Evolutionary conservation across 2,888 invertebrate species (phyloP).

Genomic region (Zygothrica quintamaculata): DNA sequence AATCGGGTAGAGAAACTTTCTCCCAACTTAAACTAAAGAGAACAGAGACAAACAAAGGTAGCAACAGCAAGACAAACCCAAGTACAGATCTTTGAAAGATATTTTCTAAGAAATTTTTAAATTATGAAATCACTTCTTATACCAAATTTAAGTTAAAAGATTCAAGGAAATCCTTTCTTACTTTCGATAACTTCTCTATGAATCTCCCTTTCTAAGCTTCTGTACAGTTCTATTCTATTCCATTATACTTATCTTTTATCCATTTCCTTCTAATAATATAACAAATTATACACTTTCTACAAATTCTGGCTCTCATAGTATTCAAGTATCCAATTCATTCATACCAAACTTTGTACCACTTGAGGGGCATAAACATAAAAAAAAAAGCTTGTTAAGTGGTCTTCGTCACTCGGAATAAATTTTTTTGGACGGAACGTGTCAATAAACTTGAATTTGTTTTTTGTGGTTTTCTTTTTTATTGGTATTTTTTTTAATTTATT

Average conservation of each 20-base stretch:
- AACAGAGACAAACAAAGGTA: conserved; percentile 36
- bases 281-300: no score
- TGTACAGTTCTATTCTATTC: no score
- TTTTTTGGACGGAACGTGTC: conserved; percentile 3
- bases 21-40: conserved; percentile 66
- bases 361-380: neutral
- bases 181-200: no score
- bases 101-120: no score
- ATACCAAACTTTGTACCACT: neutral
- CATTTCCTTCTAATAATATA: no score
- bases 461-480: conserved; percentile 4
- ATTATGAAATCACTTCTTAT: no score
- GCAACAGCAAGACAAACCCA: conserved; percentile 12
- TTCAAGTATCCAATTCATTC: neutral
- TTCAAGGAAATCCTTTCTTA: no score
- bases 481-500: conserved; percentile 2
- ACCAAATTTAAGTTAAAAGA: no score
- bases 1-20: conserved; percentile 71
- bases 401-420: neutral
- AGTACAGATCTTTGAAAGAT: no score
- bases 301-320: no score
- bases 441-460: neutral
- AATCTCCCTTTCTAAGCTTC: no score
- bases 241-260: no score
- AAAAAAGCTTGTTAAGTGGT: conserved; percentile 1